Evolutionary conservation across 2,113 vertebrate genomes (phyloP).

Genomic region (Odontesthes bonariensis): DNA sequence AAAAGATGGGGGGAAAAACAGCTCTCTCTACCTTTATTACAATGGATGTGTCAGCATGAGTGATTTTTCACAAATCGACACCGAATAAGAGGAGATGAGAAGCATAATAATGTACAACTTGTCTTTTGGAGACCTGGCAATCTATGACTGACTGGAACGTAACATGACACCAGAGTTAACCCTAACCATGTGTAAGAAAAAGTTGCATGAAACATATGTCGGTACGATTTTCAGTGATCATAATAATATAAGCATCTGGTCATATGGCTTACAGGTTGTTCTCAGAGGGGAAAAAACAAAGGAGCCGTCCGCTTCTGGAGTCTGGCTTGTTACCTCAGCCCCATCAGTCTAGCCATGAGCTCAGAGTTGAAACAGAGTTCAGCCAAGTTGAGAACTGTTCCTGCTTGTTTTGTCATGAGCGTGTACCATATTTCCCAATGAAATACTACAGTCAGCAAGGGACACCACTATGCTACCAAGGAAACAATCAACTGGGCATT

Average conservation of each 20-base stretch:
- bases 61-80: slow-evolving; percentile 19
- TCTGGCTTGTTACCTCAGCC: slow-evolving; percentile 63
- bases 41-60: slow-evolving; percentile 10
- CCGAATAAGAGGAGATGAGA: slow-evolving; percentile 1
- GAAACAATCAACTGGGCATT: slow-evolving; percentile 75
- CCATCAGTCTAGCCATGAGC: slow-evolving; percentile 75
- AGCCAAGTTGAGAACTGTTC: slow-evolving; percentile 77
- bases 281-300: slow-evolving; percentile 35
- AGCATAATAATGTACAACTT: not conserved
- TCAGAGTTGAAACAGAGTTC: slow-evolving; percentile 82
- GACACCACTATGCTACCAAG: slow-evolving; percentile 66
- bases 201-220: not conserved
- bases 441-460: slow-evolving; percentile 74
- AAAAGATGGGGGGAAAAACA: not conserved
- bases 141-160: not conserved
- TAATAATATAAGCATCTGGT: not conserved
- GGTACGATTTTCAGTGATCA: not conserved
- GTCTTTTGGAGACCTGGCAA: not conserved
- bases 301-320: slow-evolving; percentile 35
- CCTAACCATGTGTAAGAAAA: not conserved
- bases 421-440: slow-evolving; percentile 79
- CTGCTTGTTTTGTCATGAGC: slow-evolving; percentile 78
- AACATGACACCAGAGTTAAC: not conserved
- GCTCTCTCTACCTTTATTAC: not conserved
- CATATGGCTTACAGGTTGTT: slow-evolving; percentile 20